Evolutionary conservation across 2,888 invertebrate genomes (phyloP), one percentile per base, ranked within the genome.

Genomic region (Chrysolina americana): DNA sequence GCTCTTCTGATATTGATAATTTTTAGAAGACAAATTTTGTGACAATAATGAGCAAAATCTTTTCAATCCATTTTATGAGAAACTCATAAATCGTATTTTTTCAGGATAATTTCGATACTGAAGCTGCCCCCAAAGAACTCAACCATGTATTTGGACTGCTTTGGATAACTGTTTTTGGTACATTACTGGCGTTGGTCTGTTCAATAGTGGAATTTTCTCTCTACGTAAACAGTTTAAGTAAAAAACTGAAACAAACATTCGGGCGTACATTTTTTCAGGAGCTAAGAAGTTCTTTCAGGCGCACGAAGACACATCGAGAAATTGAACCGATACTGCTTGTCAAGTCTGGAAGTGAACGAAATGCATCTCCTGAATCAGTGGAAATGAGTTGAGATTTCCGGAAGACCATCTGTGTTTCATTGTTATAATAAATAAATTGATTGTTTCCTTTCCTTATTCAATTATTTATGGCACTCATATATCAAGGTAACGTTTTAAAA

Each of bases 91-190:
- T 23, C n/a, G n/a, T n/a, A n/a, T n/a, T n/a, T 71, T 77, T 80
- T 70, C 48, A 84, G 83, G 76, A 66, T 4, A 77, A 90, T 41
- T 86, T 87, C 21, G 87, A 89, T 28, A 87, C 89, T 47, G 89
- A 88, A 83, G 88, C 92, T 0, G 89, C 90, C 36, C 91, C 92
- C 23, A 88, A 96, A 68, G 93, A 92, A 17, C 87, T 97, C 71
- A 92, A 93, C 47, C 96, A 97, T 85, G 94, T 95, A 1, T 94
- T 94, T 69, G 95, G 95, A 17, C 94, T 95, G 1, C 95, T 95
- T 86, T 90, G 94, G 41, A 94, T 95, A 0, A 89, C 95, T 2
- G 91, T 91, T 1, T 89, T 91, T 1, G 95, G 95, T 0, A 91
- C 93, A 41, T 88, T 88, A 0, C 82, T 93, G 78, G 93, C 94